These are phyloP conservation scores for Arizona elegans DNA, from an alignment of 2,113 vertebrate species.

Conservation along the genomic window DNA sequence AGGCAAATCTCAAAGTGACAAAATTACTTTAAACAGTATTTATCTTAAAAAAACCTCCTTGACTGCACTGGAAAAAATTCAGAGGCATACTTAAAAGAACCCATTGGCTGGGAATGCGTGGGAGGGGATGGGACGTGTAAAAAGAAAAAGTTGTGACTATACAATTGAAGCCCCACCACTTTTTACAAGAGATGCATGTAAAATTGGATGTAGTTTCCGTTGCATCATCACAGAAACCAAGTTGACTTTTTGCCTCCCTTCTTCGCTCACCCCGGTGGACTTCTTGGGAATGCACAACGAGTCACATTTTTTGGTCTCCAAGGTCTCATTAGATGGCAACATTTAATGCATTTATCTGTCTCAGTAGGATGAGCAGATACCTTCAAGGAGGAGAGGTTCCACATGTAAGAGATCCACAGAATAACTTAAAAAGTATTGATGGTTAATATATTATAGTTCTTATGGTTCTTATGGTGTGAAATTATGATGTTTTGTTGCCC, in stretches of 20 bases:
- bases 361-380: not conserved
- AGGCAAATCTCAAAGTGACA: conserved; percentile 2
- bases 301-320: not conserved
- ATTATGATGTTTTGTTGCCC: not conserved
- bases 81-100: not conserved
- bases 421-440: not conserved
- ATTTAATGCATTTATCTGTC: not conserved
- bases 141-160: not conserved
- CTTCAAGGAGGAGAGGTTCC: not conserved
- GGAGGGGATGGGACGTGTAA: not conserved
- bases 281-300: not conserved
- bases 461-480: not conserved
- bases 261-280: not conserved
- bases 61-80: not conserved
- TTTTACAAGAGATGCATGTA: not conserved
- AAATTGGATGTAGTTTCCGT: not conserved
- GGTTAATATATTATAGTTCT: not conserved
- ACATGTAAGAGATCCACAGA: not conserved
- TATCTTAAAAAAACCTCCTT: not conserved
- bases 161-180: not conserved
- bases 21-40: not conserved
- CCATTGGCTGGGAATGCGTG: not conserved
- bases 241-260: not conserved
- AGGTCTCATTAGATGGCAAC: not conserved
- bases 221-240: not conserved